Conservation (phyloP, 2,888 invertebrate species). For the Keiferia lycopersicella region DNA sequence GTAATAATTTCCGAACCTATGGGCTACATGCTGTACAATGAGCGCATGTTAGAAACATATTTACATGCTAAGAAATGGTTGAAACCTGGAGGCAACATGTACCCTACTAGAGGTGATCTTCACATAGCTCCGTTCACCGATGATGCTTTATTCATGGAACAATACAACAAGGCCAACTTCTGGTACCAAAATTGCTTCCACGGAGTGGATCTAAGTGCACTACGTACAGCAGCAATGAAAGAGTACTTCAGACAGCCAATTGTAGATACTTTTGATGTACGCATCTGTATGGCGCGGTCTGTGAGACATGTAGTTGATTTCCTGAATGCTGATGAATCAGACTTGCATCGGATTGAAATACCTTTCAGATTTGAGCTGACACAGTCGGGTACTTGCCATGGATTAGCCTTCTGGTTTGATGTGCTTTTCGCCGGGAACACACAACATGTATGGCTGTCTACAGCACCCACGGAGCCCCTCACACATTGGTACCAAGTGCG, state of each 20-base stretch:
- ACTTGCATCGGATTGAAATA: constrained; percentile 97
- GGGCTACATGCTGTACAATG: constrained; percentile 99
- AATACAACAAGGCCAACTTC: constrained; percentile 98
- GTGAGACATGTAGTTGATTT: constrained; percentile 97
- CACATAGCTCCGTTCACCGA: constrained; percentile 99
- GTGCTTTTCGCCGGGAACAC: constrained; percentile 93
- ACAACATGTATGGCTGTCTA: constrained; percentile 99
- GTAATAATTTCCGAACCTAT: constrained; percentile 99
- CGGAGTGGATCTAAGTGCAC: constrained; percentile 95
- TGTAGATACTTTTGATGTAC: constrained; percentile 98
- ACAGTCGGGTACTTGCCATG: constrained; percentile 97
- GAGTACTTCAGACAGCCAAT: constrained; percentile 99
- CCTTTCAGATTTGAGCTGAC: constrained; percentile 95
- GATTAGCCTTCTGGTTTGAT: constrained; percentile 99
- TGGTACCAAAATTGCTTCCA: constrained; percentile 99
- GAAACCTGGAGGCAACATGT: constrained; percentile 96
- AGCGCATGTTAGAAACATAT: constrained; percentile 99
- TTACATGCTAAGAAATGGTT: constrained; percentile 99
- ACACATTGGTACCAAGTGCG: constrained; percentile 99
- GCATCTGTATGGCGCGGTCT: constrained; percentile 97
- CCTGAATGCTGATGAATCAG: constrained; percentile 93
- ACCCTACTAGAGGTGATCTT: constrained; percentile 97
- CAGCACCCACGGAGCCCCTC: constrained; percentile 97
- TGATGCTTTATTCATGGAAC: constrained; percentile 98
- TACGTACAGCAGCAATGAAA: constrained; percentile 96